A percentile compares a stretch with the other conserved stretches of the same genome.
Evolutionary conservation across 1,140 invertebrate genomes (phyloP).

Genomic region (Drosophila prosaltans): DNA sequence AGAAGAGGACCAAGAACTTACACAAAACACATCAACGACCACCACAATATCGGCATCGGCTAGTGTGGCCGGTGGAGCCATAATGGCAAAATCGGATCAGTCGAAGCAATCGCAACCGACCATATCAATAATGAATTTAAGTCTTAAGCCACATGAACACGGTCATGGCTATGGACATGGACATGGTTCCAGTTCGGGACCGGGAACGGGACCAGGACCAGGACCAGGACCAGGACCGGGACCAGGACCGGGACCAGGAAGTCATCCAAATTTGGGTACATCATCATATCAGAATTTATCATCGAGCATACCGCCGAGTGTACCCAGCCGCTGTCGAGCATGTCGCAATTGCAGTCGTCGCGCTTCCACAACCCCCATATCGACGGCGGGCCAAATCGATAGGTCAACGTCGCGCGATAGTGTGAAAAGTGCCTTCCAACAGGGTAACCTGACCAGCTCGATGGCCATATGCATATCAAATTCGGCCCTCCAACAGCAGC

Average conservation of each 20-base stretch:
- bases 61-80: slow-evolving; percentile 34
- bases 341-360: slow-evolving; percentile 89
- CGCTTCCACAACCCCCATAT: slow-evolving; percentile 90
- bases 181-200: not conserved
- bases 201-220: slow-evolving; percentile 83
- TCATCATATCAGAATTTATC: slow-evolving; percentile 85
- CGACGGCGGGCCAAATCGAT: slow-evolving; percentile 87
- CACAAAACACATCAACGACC: slow-evolving; percentile 64
- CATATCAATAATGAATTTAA: slow-evolving; percentile 80
- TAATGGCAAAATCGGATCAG: slow-evolving; percentile 46
- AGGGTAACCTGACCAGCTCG: slow-evolving; percentile 73
- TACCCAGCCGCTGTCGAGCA: slow-evolving; percentile 84
- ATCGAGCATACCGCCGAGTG: slow-evolving; percentile 83
- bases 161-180: slow-evolving; percentile 29
- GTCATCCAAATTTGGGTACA: slow-evolving; percentile 79
- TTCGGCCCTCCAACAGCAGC: slow-evolving; percentile 58
- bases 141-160: slow-evolving; percentile 48
- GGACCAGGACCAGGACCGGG: slow-evolving; percentile 2
- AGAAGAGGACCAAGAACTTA: slow-evolving; percentile 85
- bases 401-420: slow-evolving; percentile 90
- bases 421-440: slow-evolving; percentile 86
- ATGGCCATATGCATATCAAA: slow-evolving; percentile 74
- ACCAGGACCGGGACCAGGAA: slow-evolving; percentile 84
- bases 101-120: slow-evolving; percentile 71
- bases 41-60: slow-evolving; percentile 60